Conservation (phyloP, 2,113 vertebrate species). For the Ictalurus furcatus region DNA sequence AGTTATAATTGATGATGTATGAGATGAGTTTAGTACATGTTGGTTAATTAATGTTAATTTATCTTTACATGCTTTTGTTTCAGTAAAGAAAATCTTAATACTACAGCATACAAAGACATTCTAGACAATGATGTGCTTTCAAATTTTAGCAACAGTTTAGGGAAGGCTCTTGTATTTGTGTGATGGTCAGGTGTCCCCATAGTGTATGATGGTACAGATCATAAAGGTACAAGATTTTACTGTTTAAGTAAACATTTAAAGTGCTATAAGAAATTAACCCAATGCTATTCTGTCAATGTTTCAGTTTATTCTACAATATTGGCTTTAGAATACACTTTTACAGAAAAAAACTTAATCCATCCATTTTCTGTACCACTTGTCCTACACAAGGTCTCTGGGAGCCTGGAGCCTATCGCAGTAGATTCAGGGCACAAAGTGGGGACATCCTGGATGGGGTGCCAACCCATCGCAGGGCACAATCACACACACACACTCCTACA, state of each 20-base stretch:
- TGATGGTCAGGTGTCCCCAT: no score
- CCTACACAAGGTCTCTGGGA: no score
- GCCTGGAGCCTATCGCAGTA: no score
- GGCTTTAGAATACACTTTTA: neutral
- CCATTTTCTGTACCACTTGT: no score
- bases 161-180: neutral
- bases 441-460: no score
- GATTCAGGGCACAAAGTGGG: no score
- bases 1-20: neutral
- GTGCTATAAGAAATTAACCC: neutral
- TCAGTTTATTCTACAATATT: neutral
- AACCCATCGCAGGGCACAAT: no score
- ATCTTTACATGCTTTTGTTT: neutral
- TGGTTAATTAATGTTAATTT: neutral
- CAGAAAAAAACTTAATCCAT: neutral
- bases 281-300: neutral
- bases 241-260: neutral
- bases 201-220: neutral
- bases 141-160: neutral
- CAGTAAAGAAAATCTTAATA: neutral
- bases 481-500: no score
- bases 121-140: neutral
- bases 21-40: neutral
- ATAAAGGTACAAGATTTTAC: neutral
- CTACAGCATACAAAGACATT: neutral